Base-by-base conservation (phyloP, 2,888 invertebrate genomes). In the Ornithoptera alexandrae region DNA sequence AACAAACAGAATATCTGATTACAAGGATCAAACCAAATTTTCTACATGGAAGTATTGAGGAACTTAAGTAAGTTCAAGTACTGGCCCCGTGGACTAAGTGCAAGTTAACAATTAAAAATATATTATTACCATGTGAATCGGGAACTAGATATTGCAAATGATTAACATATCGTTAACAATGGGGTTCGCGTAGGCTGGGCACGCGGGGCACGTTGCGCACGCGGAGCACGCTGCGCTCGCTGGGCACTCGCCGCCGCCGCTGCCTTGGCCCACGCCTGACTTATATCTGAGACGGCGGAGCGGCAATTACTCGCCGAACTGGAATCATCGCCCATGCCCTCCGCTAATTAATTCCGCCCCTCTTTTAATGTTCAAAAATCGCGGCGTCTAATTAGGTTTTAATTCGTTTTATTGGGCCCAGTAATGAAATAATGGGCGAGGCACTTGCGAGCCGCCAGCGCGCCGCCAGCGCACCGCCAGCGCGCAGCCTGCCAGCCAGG, bases 321-420 rank as follows among this genome's bases (percentile, higher is more conserved):
- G 89, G 87, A 90, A 90, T 90, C 89, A 89, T 90, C 84, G 86
- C 86, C 77, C 78, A 82, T 87, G 86, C 86, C 87, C 89, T 87
- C 85, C 85, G 84, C 89, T 91, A 92, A 92, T 92, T 90, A 92
- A 90, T 91, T 90, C 90, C 84, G 80, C 80, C 88, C 89, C 89
- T 89, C 88, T 85, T 88, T 90, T 90, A 91, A 92, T 91, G 91
- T 90, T 90, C 91, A 92, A 92, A 92, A 92, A 92, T 92, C 89
- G 84, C 83, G 82, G 86, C 86, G 85, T 88, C 90, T 91, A 92
- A 92, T 92, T 92, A 92, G 90, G 90, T 89, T 92, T 92, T 92
- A 92, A 92, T 92, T 90, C 89, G 90, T 92, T 90, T 90, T 90
- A 92, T 90, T 89, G 86, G 86, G 81, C 82, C 85, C 84, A 86